These are phyloP conservation scores for Rhingia rostrata DNA, from an alignment of 2,888 invertebrate species.

Conservation along the genomic window DNA sequence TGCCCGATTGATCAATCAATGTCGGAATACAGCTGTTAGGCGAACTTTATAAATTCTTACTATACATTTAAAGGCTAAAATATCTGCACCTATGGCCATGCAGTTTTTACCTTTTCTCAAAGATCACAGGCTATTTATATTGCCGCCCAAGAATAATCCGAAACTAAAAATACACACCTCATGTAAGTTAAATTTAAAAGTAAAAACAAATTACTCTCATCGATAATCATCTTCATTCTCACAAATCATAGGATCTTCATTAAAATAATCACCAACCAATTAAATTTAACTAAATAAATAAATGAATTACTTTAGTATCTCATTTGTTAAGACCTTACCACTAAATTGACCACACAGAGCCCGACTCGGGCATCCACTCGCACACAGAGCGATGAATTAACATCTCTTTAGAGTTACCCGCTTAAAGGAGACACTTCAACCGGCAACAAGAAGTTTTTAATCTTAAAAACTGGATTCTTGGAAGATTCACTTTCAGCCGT, in stretches of 20 bases:
- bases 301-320: slow-evolving; percentile 33
- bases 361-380: not conserved
- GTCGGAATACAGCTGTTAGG: no score
- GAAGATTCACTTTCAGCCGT: not conserved
- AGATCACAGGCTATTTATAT: not conserved
- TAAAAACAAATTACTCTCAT: not conserved
- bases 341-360: slow-evolving; percentile 35
- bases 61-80: no score
- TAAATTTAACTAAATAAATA: slow-evolving; percentile 38
- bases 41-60: no score
- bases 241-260: not conserved
- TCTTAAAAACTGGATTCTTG: slow-evolving; percentile 5
- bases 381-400: not conserved
- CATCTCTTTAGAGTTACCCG: slow-evolving; percentile 13
- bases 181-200: not conserved
- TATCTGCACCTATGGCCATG: no score
- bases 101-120: no score
- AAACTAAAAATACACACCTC: not conserved
- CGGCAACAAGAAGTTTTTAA: not conserved
- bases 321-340: slow-evolving; percentile 4
- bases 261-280: slow-evolving; percentile 2
- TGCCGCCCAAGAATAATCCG: not conserved
- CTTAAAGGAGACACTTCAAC: not conserved
- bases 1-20: no score
- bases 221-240: not conserved